Base-by-base conservation (phyloP, 1,140 invertebrate genomes). In the Asobara japonica region DNA sequence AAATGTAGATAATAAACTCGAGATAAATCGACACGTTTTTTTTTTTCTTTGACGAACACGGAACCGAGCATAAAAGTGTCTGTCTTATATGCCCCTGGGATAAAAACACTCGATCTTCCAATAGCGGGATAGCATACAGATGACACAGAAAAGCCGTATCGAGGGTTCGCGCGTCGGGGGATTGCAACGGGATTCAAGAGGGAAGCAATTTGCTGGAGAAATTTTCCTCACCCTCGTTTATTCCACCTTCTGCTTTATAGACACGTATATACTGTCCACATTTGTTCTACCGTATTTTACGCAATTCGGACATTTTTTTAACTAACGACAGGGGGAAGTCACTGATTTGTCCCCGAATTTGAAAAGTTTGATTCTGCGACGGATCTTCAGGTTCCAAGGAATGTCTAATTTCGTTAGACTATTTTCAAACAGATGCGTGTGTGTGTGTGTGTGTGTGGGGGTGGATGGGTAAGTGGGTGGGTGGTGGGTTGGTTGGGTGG, bases 101-200 rank as follows among this genome's bases (percentile, higher is more conserved):
- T 36, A 5, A 56, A 56, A 56, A 27, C 51, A 56, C 22, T 56
- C 2, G 22, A 56, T 25, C 51, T 56, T 27, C 51, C 51, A 56
- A 56, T 56, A 27, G 13, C n/a, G 51, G 51, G 20, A 56, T 56
- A 18, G 51, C 3, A 56, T 56, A 56, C 22, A 56, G 51, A 56
- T 56, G 51, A 56, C 51, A 56, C 51, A 25, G 51, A 56, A 56
- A 56, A 56, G 6, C 18, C 51, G 22, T 56, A 51, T 51, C n/a
- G 51, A 1, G 51, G 25, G n/a, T 51, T 16, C 2, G 5, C 18
- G n/a, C 45, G 45, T 51, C 45, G 11, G 45, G 45, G 45, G 45
- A 51, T 51, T 51, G 45, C 45, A 16, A 51, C 45, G 45, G 20
- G 36, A 38, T 38, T 51, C 45, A 18, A 20, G 45, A 18, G 51